Conservation (phyloP, 2,797 vertebrate species). For the Balearica regulorum region DNA sequence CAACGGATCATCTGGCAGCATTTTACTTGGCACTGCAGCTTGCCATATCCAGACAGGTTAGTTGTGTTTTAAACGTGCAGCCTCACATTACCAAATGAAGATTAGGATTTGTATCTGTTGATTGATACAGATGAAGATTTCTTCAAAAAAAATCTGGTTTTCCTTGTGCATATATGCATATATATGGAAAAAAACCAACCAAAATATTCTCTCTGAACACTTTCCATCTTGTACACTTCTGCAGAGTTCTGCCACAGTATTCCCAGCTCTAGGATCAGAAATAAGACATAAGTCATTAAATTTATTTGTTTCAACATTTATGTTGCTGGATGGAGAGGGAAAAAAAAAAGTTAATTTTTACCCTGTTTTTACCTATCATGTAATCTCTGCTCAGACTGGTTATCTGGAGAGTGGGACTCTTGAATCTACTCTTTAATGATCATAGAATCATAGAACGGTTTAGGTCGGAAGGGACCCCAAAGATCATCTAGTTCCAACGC, state of each 20-base stretch:
- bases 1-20: constrained; percentile 92
- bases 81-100: background rate
- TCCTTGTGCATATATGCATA: background rate
- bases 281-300: background rate
- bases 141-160: background rate
- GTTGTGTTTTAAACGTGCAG: background rate
- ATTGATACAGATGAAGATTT: background rate
- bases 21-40: constrained; percentile 97
- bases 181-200: background rate
- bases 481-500: too few species aligned
- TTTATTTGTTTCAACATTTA: background rate
- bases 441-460: too few species aligned
- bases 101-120: background rate
- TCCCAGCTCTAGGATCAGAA: background rate
- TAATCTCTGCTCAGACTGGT: background rate
- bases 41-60: constrained; percentile 97
- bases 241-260: background rate
- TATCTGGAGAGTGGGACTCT: background rate
- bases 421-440: background rate
- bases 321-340: background rate
- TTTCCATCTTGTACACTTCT: background rate
- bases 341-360: background rate
- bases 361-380: background rate
- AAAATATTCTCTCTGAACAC: background rate
- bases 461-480: too few species aligned